A percentile compares a stretch with the other conserved stretches of the same genome.
Conservation (phyloP, 2,888 invertebrate species). For the Cheilosia urbana region DNA sequence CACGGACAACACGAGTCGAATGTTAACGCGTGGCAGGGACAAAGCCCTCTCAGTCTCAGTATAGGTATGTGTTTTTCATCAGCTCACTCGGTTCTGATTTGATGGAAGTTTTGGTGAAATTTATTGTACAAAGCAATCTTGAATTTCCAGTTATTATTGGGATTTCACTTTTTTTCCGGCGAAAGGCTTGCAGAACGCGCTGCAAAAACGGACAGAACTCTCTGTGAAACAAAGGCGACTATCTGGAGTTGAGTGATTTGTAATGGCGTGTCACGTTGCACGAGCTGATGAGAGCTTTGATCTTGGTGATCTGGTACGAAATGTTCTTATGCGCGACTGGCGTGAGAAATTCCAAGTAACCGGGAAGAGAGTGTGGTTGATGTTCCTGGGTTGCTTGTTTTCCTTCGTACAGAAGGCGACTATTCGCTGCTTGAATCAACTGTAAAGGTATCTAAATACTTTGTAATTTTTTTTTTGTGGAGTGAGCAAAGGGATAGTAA, state of each 20-base stretch:
- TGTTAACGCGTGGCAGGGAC: conserved; percentile 24
- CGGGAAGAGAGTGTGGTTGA: conserved; percentile 35
- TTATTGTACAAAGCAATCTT: conserved; percentile 50
- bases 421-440: background rate
- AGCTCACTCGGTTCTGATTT: conserved; percentile 40
- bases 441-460: conserved; percentile 19
- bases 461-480: background rate
- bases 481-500: too few species aligned
- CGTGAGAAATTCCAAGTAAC: conserved; percentile 52
- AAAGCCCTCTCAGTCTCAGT: conserved; percentile 36
- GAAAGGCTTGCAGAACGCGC: too few species aligned
- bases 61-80: conserved; percentile 11
- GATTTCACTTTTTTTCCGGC: conserved; percentile 20
- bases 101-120: conserved; percentile 53
- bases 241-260: conserved; percentile 14
- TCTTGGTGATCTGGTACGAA: conserved; percentile 6
- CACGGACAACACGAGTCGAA: conserved; percentile 44
- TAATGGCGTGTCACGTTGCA: background rate
- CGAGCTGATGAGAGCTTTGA: conserved; percentile 39
- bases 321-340: conserved; percentile 26
- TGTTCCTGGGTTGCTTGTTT: conserved; percentile 35
- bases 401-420: conserved; percentile 1
- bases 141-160: conserved; percentile 57
- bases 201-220: too few species aligned
- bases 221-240: background rate